Evolutionary conservation across 2,113 vertebrate species (phyloP).

Genomic region (Siniperca chuatsi): DNA sequence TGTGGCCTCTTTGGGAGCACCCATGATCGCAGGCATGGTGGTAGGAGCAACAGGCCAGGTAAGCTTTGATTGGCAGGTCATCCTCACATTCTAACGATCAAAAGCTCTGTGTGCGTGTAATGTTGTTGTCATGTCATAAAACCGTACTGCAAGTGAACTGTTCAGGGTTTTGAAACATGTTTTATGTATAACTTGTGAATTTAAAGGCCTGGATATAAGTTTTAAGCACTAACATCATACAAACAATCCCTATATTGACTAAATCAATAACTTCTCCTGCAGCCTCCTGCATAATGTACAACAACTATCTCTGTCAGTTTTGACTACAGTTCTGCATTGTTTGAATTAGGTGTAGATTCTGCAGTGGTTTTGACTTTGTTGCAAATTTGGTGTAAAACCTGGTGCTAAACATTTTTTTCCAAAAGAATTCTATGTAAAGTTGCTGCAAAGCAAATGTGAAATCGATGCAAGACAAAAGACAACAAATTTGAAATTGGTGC

Average conservation of each 20-base stretch:
- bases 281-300: background rate
- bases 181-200: no score
- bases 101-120: background rate
- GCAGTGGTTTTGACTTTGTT: background rate
- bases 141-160: background rate
- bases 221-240: background rate
- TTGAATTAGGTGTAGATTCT: background rate
- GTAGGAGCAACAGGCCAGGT: constrained; percentile 79
- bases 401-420: no score
- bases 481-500: background rate
- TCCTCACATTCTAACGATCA: background rate
- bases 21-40: constrained; percentile 78
- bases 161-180: background rate
- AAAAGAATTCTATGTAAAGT: background rate
- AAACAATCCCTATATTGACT: background rate
- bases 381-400: no score
- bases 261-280: background rate
- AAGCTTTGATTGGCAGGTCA: constrained; percentile 36
- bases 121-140: background rate
- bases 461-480: background rate
- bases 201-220: background rate
- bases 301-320: background rate
- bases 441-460: background rate
- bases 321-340: background rate
- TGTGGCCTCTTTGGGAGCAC: constrained; percentile 33